Conservation (phyloP, 2,888 invertebrate species). For the Danaus chrysippus region DNA sequence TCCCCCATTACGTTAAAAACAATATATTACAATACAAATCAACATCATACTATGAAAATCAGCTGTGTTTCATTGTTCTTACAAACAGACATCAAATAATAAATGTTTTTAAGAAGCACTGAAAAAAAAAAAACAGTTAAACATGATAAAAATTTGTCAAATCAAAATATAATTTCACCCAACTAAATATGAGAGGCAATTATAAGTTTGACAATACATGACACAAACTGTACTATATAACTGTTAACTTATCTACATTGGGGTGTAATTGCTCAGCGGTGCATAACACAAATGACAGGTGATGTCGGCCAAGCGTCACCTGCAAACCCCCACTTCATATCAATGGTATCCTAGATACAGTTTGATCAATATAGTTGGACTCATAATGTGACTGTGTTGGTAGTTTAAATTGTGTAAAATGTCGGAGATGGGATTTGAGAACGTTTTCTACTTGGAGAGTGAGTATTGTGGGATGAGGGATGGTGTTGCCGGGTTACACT, state of each 20-base stretch:
- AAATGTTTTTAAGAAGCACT: too few relatives aligned
- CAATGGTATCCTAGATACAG: slow-evolving; percentile 58
- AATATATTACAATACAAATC: background rate
- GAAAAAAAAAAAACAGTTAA: too few relatives aligned
- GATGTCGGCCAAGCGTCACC: slow-evolving; percentile 64
- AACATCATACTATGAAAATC: too few relatives aligned
- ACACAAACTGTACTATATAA: slow-evolving; percentile 13
- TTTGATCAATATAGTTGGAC: slow-evolving; percentile 67
- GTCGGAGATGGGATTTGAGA: slow-evolving; percentile 75
- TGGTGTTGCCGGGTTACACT: slow-evolving; percentile 74
- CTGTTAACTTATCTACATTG: slow-evolving; percentile 25
- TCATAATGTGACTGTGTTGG: slow-evolving; percentile 36
- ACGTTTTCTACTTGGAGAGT: slow-evolving; percentile 77
- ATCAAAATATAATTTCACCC: too few relatives aligned
- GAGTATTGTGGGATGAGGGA: slow-evolving; percentile 65
- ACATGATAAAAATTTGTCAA: too few relatives aligned
- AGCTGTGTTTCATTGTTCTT: too few relatives aligned
- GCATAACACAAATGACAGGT: slow-evolving; percentile 64
- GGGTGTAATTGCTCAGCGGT: slow-evolving; percentile 50
- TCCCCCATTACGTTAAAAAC: slow-evolving; percentile 5
- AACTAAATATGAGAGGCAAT: too few relatives aligned
- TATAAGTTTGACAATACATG: slow-evolving; percentile 9
- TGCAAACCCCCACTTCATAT: slow-evolving; percentile 60
- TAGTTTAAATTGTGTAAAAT: slow-evolving; percentile 50
- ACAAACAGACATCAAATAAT: too few relatives aligned